Percentiles rank a stretch among this genome's conserved stretches.
Conservation (phyloP, 2,888 invertebrate genomes). For the Lissonota sp. region DNA sequence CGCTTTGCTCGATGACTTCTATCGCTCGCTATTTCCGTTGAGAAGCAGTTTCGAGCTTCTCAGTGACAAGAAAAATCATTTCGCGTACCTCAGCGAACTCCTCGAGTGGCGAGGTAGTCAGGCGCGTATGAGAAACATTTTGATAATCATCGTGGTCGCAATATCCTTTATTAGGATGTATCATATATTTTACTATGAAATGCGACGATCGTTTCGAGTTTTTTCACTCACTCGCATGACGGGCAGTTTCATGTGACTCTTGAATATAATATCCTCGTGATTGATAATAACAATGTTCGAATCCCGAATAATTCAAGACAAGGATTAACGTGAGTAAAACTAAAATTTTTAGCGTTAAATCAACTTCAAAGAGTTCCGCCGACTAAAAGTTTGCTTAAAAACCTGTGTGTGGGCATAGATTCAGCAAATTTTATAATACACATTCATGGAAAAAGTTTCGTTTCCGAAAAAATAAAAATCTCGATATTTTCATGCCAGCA, state of each 20-base stretch:
- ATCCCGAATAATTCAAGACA: too few relatives aligned
- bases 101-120: conserved; percentile 85
- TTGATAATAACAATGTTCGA: too few relatives aligned
- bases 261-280: too few relatives aligned
- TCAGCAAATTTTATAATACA: too few relatives aligned
- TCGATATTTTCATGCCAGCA: too few relatives aligned
- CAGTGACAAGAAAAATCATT: conserved; percentile 89
- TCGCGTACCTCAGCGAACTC: conserved; percentile 86
- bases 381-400: too few relatives aligned
- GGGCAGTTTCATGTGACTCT: neutral
- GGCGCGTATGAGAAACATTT: conserved; percentile 79
- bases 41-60: conserved; percentile 90
- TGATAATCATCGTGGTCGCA: conserved; percentile 75
- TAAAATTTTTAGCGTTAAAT: too few relatives aligned
- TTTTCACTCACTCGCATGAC: conserved; percentile 72
- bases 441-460: too few relatives aligned
- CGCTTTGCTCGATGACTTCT: conserved; percentile 90
- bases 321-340: too few relatives aligned
- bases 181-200: conserved; percentile 79
- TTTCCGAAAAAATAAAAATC: too few relatives aligned
- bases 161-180: conserved; percentile 77
- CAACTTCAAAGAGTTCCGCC: too few relatives aligned
- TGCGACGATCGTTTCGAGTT: conserved; percentile 73
- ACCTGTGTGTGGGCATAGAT: too few relatives aligned
- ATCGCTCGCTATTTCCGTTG: conserved; percentile 90